Conservation (phyloP, 2,113 vertebrate genomes). For the Cryptotis parvus region DNA sequence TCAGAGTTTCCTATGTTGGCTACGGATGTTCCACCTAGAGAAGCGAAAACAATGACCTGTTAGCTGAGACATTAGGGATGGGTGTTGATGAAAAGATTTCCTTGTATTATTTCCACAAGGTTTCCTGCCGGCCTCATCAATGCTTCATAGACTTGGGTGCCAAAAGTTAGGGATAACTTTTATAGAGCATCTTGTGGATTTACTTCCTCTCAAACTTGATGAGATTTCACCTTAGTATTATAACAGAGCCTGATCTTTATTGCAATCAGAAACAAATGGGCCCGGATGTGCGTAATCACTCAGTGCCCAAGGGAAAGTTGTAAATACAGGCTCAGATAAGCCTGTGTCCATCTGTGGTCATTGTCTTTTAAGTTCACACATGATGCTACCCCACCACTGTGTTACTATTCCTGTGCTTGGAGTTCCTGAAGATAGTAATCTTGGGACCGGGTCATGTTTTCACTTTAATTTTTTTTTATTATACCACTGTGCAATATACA, state of each 20-base stretch:
- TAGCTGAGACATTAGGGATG: conserved; percentile 75
- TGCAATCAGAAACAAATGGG: conserved; percentile 7
- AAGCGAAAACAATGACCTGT: conserved; percentile 75
- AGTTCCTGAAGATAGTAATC: conserved; percentile 1
- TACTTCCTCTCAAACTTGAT: conserved; percentile 71
- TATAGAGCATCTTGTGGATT: conserved; percentile 69
- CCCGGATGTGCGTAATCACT: background rate
- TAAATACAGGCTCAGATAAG: conserved; percentile 48
- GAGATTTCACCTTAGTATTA: conserved; percentile 53
- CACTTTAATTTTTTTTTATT: too few relatives aligned
- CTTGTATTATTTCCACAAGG: conserved; percentile 80
- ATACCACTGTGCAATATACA: too few relatives aligned
- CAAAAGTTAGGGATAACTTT: conserved; percentile 70
- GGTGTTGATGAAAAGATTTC: conserved; percentile 84
- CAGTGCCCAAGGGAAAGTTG: background rate
- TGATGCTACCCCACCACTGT: conserved; percentile 51
- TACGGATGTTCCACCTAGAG: conserved; percentile 25
- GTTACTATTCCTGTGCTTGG: conserved; percentile 6
- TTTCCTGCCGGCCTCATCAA: conserved; percentile 84
- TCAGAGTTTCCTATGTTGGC: conserved; percentile 67
- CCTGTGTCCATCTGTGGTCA: conserved; percentile 36
- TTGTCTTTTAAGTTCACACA: conserved; percentile 61
- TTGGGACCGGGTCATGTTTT: background rate
- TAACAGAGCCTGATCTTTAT: background rate
- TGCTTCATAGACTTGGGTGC: conserved; percentile 64